Conservation (phyloP, 1,140 invertebrate genomes). For the Hycleus phaleratus region DNA sequence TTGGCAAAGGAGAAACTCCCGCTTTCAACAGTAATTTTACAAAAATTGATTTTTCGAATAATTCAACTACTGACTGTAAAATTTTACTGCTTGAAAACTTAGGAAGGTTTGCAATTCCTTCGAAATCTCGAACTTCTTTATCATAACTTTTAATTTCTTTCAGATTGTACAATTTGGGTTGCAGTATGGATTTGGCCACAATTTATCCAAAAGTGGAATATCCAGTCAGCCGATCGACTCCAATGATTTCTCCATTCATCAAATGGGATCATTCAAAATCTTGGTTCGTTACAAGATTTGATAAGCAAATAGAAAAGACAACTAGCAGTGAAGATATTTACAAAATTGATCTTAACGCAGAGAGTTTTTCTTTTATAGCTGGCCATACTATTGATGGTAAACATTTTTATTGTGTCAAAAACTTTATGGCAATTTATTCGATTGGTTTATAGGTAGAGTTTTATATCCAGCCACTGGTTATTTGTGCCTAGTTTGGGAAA, state of each 20-base stretch:
- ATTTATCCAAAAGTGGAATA: constrained; percentile 45
- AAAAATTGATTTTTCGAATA: no score
- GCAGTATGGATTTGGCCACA: constrained; percentile 18
- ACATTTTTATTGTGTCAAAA: no score
- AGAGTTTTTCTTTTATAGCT: constrained; percentile 62
- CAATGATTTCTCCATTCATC: constrained; percentile 51
- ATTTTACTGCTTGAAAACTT: no score
- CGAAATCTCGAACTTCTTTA: no score
- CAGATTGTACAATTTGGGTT: no score
- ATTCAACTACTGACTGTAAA: no score
- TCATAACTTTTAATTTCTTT: no score
- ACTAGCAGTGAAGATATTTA: neutral
- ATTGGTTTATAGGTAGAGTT: constrained; percentile 46
- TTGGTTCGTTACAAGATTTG: constrained; percentile 28
- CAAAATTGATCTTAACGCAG: constrained; percentile 40
- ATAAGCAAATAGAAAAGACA: no score
- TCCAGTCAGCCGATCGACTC: constrained; percentile 51
- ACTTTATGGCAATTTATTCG: no score
- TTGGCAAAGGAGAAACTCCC: no score
- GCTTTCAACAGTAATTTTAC: no score
- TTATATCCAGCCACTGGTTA: constrained; percentile 88
- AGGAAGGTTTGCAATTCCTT: no score
- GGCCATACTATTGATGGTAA: constrained; percentile 78
- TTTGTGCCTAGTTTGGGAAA: constrained; percentile 76
- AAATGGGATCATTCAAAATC: constrained; percentile 54